Evolutionary conservation across 2,888 invertebrate genomes (phyloP), one percentile per base, ranked within the genome.

Genomic region (Thysanoteuthis rhombus): DNA sequence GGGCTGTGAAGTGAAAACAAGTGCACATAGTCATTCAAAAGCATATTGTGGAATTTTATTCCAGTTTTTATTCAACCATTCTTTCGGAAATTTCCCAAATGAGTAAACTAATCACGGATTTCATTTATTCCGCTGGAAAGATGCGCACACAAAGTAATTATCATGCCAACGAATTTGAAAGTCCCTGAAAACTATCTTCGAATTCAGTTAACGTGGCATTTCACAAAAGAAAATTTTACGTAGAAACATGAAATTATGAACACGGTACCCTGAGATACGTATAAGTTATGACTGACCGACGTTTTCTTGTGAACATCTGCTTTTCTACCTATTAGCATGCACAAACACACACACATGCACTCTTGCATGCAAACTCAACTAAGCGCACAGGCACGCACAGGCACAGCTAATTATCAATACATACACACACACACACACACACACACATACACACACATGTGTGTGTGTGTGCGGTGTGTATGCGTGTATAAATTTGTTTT

Each of bases 161-260:
- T n/a, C 36, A 12, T 12, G 8, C n/a, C 10, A 75, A 75, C 3
- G n/a, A 75, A 75, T 75, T 75, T n/a, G n/a, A n/a, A 36, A n/a
- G 75, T n/a, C 75, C 28, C n/a, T 75, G 10, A n/a, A 16, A 75
- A 75, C 16, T 75, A 75, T 36, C 12, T 75, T 36, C 75, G 36
- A 75, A 75, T 75, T 75, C n/a, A 12, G 2, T 12, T 4, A 16
- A 12, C n/a, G 1, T 36, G 10, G 12, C 19, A 16, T 75, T 75
- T 75, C 6, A 1, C 3, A n/a, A 75, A 36, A 75, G 19, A n/a
- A 16, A 36, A n/a, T 16, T 12, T 1, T 0, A 16, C 12, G 75
- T 0, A 2, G n/a, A 4, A 4, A 75, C 19, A n/a, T n/a, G n/a
- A n/a, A n/a, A 12, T 22, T 10, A 10, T 1, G 1, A 16, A 1